Percentiles rank a stretch among this genome's conserved stretches.
Conservation (phyloP, 2,797 vertebrate genomes). For the Smutsia gigantea region DNA sequence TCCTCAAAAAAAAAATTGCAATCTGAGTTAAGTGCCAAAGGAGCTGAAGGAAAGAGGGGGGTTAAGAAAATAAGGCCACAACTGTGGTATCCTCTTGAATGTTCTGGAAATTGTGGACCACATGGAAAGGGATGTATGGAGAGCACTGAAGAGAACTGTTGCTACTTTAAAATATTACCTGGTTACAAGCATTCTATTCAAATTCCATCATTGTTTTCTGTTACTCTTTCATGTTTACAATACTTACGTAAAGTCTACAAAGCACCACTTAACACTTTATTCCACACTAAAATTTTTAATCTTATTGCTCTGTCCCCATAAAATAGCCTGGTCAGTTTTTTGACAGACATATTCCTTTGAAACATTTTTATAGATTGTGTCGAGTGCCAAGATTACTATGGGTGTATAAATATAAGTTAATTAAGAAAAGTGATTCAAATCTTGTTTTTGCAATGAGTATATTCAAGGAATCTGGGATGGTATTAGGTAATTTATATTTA, state of each 20-base stretch:
- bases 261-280: background rate
- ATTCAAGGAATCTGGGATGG: background rate
- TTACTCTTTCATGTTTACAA: background rate
- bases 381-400: background rate
- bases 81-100: background rate
- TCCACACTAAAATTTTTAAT: background rate
- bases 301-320: background rate
- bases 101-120: background rate
- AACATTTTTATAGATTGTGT: background rate
- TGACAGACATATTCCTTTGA: background rate
- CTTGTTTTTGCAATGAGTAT: background rate
- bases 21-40: background rate
- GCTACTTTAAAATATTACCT: background rate
- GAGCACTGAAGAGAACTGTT: background rate
- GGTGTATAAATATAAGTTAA: background rate
- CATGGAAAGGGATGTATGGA: background rate
- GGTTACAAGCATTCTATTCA: background rate
- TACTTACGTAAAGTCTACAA: background rate
- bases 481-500: slow-evolving; percentile 10
- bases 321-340: background rate
- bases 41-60: background rate
- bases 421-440: slow-evolving; percentile 35
- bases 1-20: background rate
- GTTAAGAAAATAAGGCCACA: background rate
- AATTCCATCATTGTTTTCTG: background rate